Evolutionary conservation across 2,797 vertebrate species (phyloP).

Genomic region (Mormyrus proboscirostris): DNA sequence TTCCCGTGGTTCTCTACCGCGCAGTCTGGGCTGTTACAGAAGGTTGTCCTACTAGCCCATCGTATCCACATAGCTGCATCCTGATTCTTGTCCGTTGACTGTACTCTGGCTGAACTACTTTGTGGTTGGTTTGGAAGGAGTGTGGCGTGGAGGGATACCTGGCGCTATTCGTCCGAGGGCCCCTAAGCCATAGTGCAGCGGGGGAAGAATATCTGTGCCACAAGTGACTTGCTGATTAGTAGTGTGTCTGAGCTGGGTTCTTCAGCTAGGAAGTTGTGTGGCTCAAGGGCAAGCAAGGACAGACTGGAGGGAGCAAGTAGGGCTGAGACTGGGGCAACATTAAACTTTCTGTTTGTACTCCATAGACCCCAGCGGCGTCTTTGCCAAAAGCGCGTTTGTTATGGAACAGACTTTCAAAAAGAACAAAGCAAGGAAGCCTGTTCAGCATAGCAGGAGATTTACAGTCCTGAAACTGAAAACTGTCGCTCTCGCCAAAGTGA

Average conservation of each 20-base stretch:
- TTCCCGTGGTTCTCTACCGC: not conserved
- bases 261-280: not conserved
- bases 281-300: not conserved
- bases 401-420: not conserved
- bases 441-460: conserved; percentile 7
- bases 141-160: not conserved
- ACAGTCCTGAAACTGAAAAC: not conserved
- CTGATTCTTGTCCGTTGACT: not conserved
- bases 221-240: not conserved
- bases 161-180: not conserved
- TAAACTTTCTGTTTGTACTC: conserved; percentile 5
- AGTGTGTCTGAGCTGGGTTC: not conserved
- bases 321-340: not conserved
- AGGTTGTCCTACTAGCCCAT: not conserved
- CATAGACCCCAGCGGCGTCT: not conserved
- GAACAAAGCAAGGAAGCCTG: conserved; percentile 15
- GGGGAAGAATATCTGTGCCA: not conserved
- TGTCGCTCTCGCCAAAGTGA: not conserved
- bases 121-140: not conserved
- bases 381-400: not conserved
- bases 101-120: not conserved
- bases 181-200: not conserved
- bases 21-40: not conserved
- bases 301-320: not conserved
- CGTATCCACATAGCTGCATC: not conserved